A percentile compares a stretch with the other conserved stretches of the same genome.
phyloP scores from a whole-genome alignment of 2,113 vertebrate species.

The Vombatus ursinus region DNA sequence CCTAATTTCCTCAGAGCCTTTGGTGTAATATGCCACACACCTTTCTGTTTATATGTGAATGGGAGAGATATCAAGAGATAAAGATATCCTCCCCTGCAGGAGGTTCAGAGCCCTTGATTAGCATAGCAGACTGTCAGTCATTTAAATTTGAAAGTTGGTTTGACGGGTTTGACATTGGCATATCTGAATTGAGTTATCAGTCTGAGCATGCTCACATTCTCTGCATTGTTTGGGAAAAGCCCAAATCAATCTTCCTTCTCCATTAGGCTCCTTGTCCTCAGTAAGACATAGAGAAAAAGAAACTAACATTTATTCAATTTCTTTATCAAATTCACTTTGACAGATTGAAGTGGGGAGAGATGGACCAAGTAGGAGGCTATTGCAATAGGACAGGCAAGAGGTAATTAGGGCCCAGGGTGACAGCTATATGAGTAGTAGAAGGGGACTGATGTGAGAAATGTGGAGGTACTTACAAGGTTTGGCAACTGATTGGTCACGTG shows the following conservation, averaged over 20 bases:
- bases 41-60: slow-evolving; percentile 9
- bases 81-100: not conserved
- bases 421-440: not conserved
- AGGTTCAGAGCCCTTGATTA: not conserved
- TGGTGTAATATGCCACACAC: not conserved
- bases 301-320: not conserved
- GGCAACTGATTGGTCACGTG: not conserved
- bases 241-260: not conserved
- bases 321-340: not conserved
- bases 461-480: not conserved
- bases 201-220: not conserved
- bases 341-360: not conserved
- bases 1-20: not conserved
- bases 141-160: not conserved
- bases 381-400: too few species aligned
- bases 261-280: not conserved
- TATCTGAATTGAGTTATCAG: not conserved
- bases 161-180: too few species aligned
- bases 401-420: not conserved
- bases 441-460: not conserved
- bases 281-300: not conserved
- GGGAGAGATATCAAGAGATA: not conserved
- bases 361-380: not conserved
- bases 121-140: not conserved
- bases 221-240: not conserved